Base-by-base conservation (phyloP, 2,888 invertebrate genomes). In the Cerastis rubricosa region DNA sequence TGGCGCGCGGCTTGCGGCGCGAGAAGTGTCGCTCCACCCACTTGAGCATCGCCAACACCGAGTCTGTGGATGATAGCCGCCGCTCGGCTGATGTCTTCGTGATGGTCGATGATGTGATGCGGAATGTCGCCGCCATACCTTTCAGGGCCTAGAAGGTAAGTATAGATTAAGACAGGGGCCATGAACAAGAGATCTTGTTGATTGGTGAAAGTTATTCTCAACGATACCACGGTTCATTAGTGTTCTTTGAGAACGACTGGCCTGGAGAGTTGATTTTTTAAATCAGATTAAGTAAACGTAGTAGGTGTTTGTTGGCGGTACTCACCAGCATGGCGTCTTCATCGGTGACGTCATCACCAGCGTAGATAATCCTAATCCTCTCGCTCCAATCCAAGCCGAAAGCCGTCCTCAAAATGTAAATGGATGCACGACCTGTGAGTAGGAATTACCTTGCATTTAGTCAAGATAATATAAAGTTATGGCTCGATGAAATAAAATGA, bases 301-400 rank as follows among this genome's bases (percentile, higher is more conserved):
- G 6, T 35, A 43, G 35, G 22, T 47, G 14, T 64, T 61, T 61
- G 47, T 47, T 45, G 14, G 73, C 19, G 19, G 17, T 82, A 88
- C 95, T 93, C 94, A 98, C 98, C 97, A 97, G 97, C 98, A 99
- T 99, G 63, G 99, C 99, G 91, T 99, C 99, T 94, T 99, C 99
- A 92, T 99, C 99, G 0, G 99, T 99, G 71, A 97, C 97, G 95
- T 99, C 99, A 93, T 99, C 99, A 85, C 99, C 99, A 66, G 98
- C 99, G 90, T 99, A 99, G 88, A 99, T 98, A 86, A 99, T 98
- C 89, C 98, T 97, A 88, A 99, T 98, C 78, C 99, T 97, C 92
- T 99, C 99, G 91, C 98, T 98, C 99, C 99, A 99, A 93, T 99
- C 99, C 35, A 99, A 97, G 1, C 99, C 99, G 91, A 99, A 99